These are phyloP conservation scores for Acronicta leporina DNA, from an alignment of 2,888 invertebrate genomes.

Conservation along the genomic window DNA sequence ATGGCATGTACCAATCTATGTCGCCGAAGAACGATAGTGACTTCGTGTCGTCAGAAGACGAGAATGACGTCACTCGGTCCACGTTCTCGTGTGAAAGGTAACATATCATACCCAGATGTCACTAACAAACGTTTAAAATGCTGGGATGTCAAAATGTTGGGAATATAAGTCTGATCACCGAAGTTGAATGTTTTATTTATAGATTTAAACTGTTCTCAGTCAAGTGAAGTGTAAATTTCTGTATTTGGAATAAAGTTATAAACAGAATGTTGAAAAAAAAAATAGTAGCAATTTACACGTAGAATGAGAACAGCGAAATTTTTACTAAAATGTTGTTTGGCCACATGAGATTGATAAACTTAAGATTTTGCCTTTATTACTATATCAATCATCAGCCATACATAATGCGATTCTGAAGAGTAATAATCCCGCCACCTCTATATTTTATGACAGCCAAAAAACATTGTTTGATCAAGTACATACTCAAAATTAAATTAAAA, in stretches of 20 bases:
- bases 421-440: not conserved
- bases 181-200: too few species aligned
- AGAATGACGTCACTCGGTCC: conserved; percentile 72
- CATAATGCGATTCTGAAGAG: too few species aligned
- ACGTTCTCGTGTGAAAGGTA: conserved; percentile 78
- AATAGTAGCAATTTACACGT: too few species aligned
- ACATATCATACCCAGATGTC: conserved; percentile 31
- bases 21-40: conserved; percentile 86
- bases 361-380: not conserved
- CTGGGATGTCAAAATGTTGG: not conserved
- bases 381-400: not conserved
- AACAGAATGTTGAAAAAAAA: too few species aligned
- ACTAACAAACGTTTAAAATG: conserved; percentile 25
- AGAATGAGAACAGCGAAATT: too few species aligned
- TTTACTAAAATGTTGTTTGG: too few species aligned
- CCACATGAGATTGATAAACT: too few species aligned
- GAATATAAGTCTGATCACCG: too few species aligned
- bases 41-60: conserved; percentile 84
- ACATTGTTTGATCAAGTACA: too few species aligned
- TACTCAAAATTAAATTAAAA: not conserved
- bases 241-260: too few species aligned
- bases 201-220: too few species aligned
- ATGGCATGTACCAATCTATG: conserved; percentile 73
- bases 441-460: not conserved
- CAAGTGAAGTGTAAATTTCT: too few species aligned